A percentile compares a stretch with the other conserved stretches of the same genome.
Conservation (phyloP, 1,140 invertebrate species). For the Mya arenaria region DNA sequence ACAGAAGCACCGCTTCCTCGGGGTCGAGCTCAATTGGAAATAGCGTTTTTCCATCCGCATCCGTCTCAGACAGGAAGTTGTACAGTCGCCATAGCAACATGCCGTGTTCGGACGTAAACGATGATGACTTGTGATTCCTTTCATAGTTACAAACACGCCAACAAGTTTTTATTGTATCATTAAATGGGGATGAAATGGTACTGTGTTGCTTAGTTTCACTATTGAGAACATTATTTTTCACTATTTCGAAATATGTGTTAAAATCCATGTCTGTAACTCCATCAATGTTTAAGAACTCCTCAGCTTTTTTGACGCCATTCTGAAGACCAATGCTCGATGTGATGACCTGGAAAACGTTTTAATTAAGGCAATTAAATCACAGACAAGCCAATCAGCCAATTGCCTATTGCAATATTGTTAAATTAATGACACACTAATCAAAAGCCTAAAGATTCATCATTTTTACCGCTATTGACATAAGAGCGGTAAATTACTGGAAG, state of each 20-base stretch:
- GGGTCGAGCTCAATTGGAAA: slow-evolving; percentile 16
- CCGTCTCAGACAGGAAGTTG: slow-evolving; percentile 46
- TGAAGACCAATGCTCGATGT: slow-evolving; percentile 24
- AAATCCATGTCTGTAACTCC: slow-evolving; percentile 28
- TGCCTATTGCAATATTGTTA: too few species aligned
- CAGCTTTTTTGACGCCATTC: slow-evolving; percentile 43
- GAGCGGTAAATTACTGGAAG: too few species aligned
- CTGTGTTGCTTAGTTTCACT: neutral
- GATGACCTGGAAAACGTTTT: slow-evolving; percentile 50
- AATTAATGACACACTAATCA: too few species aligned
- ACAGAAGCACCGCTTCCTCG: slow-evolving; percentile 24
- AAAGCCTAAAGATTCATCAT: too few species aligned
- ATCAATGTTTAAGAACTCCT: slow-evolving; percentile 31
- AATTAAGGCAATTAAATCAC: too few species aligned
- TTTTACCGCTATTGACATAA: too few species aligned
- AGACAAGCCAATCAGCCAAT: too few species aligned
- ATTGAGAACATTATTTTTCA: slow-evolving; percentile 28
- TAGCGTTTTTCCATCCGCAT: slow-evolving; percentile 12
- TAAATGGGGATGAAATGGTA: neutral
- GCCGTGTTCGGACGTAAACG: slow-evolving; percentile 26
- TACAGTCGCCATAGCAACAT: slow-evolving; percentile 35
- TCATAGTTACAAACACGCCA: slow-evolving; percentile 49
- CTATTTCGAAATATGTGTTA: slow-evolving; percentile 32
- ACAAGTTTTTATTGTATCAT: slow-evolving; percentile 25
- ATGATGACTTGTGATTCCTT: slow-evolving; percentile 6